Base-by-base conservation (phyloP, 2,888 invertebrate species). In the Pilophorus perplexus region DNA sequence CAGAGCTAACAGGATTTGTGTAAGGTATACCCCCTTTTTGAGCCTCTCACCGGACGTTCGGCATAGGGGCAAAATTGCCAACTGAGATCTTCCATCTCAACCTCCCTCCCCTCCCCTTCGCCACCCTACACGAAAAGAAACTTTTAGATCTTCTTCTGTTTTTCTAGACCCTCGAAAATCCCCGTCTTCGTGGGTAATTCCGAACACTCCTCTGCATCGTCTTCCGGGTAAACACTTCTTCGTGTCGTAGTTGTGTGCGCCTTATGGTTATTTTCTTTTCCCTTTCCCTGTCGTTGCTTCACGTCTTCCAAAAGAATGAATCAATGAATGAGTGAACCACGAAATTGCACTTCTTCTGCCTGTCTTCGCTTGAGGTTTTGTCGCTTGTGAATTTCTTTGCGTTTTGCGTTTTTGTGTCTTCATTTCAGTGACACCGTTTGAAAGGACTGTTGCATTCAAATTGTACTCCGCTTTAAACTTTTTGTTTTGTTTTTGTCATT, bases 121-220 rank as follows among this genome's bases (percentile, higher is more conserved):
- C n/a, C n/a, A n/a, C n/a, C n/a, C n/a, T n/a, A n/a, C n/a, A n/a
- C n/a, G n/a, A n/a, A n/a, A n/a, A n/a, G n/a, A n/a, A n/a, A n/a
- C n/a, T n/a, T n/a, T n/a, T n/a, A n/a, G n/a, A 37, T 37, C 18
- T 33, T 28, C 3, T 37, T 38, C 12, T 42, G 48, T 25, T 38
- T 23, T 38, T 16, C 38, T 62, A 62, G 50, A 46, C 14, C 28
- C 4, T 85, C 86, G 76, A 85, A 85, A 81, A 88, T 87, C 76
- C 88, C 87, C 71, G 83, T 87, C 69, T 87, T 84, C 78, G 82
- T 85, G 74, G 87, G 86, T 8, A 52, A 60, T 65, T 54, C 66
- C 59, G 52, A 67, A 60, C 10, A 33, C 38, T 72, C 72, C 55
- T 71, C 69, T 5, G 69, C 71, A 38, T 71, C 71, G 16, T 70